Percentiles rank a stretch among this genome's conserved stretches.
phyloP scores from a whole-genome alignment of 2,888 invertebrate genomes.

The Amorpha juglandis region DNA sequence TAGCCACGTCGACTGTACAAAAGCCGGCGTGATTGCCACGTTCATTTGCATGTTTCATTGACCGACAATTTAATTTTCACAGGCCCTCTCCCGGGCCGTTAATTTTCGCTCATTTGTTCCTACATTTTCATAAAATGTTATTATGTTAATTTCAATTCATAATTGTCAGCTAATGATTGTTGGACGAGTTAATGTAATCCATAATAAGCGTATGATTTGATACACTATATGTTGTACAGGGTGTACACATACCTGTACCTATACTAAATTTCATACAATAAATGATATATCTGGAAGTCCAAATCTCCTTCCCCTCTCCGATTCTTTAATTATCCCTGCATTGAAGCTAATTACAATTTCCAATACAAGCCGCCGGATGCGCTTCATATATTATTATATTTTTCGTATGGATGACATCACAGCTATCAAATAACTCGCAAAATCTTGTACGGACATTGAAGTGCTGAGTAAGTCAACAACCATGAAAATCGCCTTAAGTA shows the following conservation, averaged over 20 bases:
- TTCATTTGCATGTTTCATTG: conserved; percentile 79
- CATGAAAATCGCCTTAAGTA: not conserved
- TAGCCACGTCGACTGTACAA: conserved; percentile 60
- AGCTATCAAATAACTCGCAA: too few relatives aligned
- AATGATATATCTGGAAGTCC: too few relatives aligned
- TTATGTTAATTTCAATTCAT: conserved; percentile 48
- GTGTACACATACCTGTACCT: too few relatives aligned
- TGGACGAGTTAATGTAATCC: conserved; percentile 19
- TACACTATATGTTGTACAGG: too few relatives aligned
- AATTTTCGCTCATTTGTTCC: conserved; percentile 62
- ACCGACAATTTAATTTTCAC: conserved; percentile 75
- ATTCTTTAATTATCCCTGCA: too few relatives aligned
- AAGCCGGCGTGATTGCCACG: conserved; percentile 71
- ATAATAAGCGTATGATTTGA: too few relatives aligned
- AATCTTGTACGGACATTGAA: too few relatives aligned
- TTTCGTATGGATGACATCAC: not conserved
- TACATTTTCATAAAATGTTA: conserved; percentile 35
- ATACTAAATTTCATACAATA: too few relatives aligned
- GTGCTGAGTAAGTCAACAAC: not conserved
- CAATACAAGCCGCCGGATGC: too few relatives aligned
- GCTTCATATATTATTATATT: too few relatives aligned
- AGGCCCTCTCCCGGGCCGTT: conserved; percentile 53
- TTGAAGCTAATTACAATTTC: too few relatives aligned
- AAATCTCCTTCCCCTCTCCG: too few relatives aligned
- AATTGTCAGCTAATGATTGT: conserved; percentile 49